Evolutionary conservation across 2,113 vertebrate genomes (phyloP), one percentile per base, ranked within the genome.

Genomic region (Cyprinus carpio): DNA sequence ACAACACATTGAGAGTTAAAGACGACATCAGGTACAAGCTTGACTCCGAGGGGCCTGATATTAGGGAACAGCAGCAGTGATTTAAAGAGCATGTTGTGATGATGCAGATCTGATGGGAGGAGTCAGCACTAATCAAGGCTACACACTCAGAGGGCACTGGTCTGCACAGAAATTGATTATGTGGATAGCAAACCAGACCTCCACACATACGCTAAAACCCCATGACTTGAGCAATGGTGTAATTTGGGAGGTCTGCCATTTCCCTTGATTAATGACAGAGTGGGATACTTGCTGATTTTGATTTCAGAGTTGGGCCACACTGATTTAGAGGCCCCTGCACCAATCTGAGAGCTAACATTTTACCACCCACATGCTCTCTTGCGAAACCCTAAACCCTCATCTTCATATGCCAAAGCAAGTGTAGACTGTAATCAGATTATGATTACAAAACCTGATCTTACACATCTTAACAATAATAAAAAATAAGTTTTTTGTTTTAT

Each of bases 251-350:
- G 77, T 74, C 78, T 80, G 29, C 65, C 85, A 86, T 88, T 91
- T 91, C 91, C 75, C 88, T 88, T 92, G 92, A 94, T 93, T 93
- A 91, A 89, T 27, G 85, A 92, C 91, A 89, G 88, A 91, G 60
- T 64, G 29, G 51, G 64, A 83, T 65, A 49, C 2, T 1, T 88
- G 89, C 77, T 88, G 91, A 90, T 89, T 88, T 87, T 87, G 87
- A 90, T 91, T 88, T 92, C 82, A 89, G 87, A 86, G 86, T 87
- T 85, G 84, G 87, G 79, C 64, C 54, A 86, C 77, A 87, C 87
- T 89, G 90, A 93, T 91, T 92, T 85, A 34, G 49, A 88, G 84
- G 86, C 84, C 87, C 60, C 88, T 89, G 86, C 85, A 87, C 88
- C 82, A 88, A 81, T 56, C 65, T 56, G 25, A 27, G 58, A 40